These are phyloP conservation scores for Nasonia vitripennis DNA, from an alignment of 1,140 invertebrate genomes.

Conservation along the genomic window DNA sequence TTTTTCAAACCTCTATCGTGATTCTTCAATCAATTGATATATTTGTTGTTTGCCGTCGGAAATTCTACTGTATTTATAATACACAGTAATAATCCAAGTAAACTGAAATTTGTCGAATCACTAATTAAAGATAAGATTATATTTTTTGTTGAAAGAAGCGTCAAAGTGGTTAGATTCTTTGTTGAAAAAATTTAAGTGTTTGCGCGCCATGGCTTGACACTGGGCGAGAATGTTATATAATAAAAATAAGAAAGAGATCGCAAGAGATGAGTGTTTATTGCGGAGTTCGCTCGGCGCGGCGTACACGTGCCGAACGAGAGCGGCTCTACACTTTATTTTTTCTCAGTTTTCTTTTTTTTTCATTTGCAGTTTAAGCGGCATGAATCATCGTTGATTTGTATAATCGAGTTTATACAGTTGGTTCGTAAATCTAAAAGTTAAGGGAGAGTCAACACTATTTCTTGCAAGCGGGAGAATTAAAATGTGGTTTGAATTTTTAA, in stretches of 20 bases:
- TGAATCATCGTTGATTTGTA: conserved; percentile 6
- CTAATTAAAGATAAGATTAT: not conserved
- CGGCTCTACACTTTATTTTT: conserved; percentile 43
- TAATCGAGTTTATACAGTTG: conserved; percentile 7
- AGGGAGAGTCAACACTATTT: not conserved
- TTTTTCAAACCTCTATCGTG: not conserved
- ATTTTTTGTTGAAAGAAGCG: conserved; percentile 47
- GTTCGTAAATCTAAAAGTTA: not conserved
- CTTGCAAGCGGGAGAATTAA: not conserved
- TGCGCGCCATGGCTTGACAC: not conserved
- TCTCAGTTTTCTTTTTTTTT: conserved; percentile 34
- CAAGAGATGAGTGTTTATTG: conserved; percentile 18
- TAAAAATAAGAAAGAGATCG: not conserved
- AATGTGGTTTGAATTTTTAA: not conserved
- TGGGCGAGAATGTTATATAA: not conserved
- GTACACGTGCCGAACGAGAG: conserved; percentile 46
- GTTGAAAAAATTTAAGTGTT: conserved; percentile 35
- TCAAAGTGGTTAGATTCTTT: conserved; percentile 48
- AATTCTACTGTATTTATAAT: not conserved
- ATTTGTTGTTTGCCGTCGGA: no score
- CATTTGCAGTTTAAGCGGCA: conserved; percentile 19
- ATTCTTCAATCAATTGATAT: not conserved
- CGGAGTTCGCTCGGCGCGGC: conserved; percentile 48
- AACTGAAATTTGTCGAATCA: no score
- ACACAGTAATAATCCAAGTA: no score